A percentile compares a stretch with the other conserved stretches of the same genome.
Conservation (phyloP, 2,113 vertebrate species). For the Merops nubicus region DNA sequence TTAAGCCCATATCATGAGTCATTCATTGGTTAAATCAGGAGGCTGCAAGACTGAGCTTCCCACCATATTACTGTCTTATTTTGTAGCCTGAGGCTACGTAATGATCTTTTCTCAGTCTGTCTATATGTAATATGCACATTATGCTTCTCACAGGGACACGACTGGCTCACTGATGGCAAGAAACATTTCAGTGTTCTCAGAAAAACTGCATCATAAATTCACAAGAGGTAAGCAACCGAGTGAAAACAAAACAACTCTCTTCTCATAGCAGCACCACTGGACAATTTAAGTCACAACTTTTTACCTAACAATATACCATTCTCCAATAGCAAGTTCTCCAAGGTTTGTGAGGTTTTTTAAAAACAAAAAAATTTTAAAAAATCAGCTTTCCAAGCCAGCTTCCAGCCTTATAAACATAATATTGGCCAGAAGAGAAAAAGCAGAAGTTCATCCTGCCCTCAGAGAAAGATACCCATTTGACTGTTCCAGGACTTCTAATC, state of each 20-base stretch:
- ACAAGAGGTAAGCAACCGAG: slow-evolving; percentile 24
- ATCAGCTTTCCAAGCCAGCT: background rate
- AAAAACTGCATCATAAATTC: slow-evolving; percentile 27
- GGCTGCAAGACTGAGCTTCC: slow-evolving; percentile 23
- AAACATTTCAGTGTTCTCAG: background rate
- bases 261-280: background rate
- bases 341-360: background rate
- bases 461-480: background rate
- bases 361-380: background rate
- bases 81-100: slow-evolving; percentile 45
- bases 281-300: background rate
- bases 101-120: slow-evolving; percentile 52
- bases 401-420: background rate
- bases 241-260: slow-evolving; percentile 5
- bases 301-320: background rate
- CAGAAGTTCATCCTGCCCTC: background rate
- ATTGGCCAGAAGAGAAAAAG: background rate
- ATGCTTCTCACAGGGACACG: slow-evolving; percentile 48
- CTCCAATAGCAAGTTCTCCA: background rate
- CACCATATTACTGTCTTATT: slow-evolving; percentile 53
- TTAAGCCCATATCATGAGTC: slow-evolving; percentile 19
- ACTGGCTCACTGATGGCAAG: slow-evolving; percentile 23
- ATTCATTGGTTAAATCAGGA: slow-evolving; percentile 30
- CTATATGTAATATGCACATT: slow-evolving; percentile 60
- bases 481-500: background rate